Percentiles rank a stretch among this genome's conserved stretches.
Conservation (phyloP, 2,797 vertebrate genomes). For the Rhinogobio ventralis region DNA sequence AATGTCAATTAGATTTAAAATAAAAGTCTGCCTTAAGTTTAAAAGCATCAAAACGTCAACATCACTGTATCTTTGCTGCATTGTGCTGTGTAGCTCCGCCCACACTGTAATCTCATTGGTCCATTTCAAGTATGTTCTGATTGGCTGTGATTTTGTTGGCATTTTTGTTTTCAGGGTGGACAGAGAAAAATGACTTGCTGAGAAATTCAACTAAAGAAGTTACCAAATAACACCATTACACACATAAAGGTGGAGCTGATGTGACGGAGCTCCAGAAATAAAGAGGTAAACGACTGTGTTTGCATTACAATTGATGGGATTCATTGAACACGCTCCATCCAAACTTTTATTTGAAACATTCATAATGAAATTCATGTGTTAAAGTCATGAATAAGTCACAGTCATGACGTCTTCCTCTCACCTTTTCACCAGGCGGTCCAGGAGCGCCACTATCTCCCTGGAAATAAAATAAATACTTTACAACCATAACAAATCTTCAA, state of each 20-base stretch:
- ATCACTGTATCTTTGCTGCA: too few relatives aligned
- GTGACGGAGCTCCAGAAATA: background rate
- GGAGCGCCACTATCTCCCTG: conserved; percentile 84
- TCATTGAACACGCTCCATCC: background rate
- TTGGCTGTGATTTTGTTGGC: background rate
- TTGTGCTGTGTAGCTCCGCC: background rate
- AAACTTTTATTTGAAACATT: background rate
- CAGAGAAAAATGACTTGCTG: too few relatives aligned
- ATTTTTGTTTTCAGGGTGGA: background rate
- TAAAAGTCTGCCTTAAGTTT: background rate
- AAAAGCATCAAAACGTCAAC: background rate
- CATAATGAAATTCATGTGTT: background rate
- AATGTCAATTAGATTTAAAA: background rate
- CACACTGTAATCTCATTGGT: background rate
- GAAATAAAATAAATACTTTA: background rate
- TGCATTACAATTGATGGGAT: too few relatives aligned
- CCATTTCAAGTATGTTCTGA: background rate
- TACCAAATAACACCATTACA: too few relatives aligned
- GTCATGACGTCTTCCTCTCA: conserved; percentile 59
- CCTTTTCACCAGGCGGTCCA: conserved; percentile 74
- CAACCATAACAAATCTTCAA: background rate
- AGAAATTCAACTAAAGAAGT: background rate
- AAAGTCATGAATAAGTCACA: background rate
- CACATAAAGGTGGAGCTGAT: background rate
- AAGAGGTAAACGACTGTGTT: too few relatives aligned